Evolutionary conservation across 2,888 invertebrate species (phyloP).

Genomic region (Mycalesis mineus): DNA sequence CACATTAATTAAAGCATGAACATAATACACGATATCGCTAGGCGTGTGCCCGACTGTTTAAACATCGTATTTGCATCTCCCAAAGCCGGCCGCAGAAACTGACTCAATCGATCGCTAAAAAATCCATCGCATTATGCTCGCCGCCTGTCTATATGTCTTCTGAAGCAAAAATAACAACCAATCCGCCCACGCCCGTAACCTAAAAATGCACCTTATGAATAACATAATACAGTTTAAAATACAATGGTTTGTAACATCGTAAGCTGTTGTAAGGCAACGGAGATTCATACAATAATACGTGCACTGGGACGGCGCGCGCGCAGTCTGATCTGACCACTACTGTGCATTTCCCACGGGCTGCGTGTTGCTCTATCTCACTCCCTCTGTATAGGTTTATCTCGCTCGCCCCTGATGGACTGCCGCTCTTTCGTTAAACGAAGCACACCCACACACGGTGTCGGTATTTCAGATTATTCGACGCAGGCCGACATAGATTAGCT

Average conservation of each 20-base stretch:
- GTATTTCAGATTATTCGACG: conserved; percentile 74
- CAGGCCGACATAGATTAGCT: conserved; percentile 73
- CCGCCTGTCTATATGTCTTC: conserved; percentile 37
- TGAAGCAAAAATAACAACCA: conserved; percentile 29
- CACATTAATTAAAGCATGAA: conserved; percentile 24
- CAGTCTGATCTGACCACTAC: conserved; percentile 77
- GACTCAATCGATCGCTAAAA: conserved; percentile 74
- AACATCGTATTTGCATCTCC: conserved; percentile 71
- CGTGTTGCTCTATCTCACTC: conserved; percentile 50
- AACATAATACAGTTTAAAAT: conserved; percentile 24
- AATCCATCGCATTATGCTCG: conserved; percentile 71
- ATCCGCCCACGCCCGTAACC: conserved; percentile 28
- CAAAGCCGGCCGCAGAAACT: conserved; percentile 68
- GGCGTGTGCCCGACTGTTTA: conserved; percentile 68
- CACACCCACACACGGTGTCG: conserved; percentile 77
- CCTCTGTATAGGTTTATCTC: conserved; percentile 55
- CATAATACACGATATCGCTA: conserved; percentile 35
- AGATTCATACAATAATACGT: conserved; percentile 77
- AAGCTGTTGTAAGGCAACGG: conserved; percentile 50
- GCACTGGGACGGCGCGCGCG: conserved; percentile 78
- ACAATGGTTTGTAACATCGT: conserved; percentile 40
- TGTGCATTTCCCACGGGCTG: conserved; percentile 79
- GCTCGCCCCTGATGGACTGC: conserved; percentile 69
- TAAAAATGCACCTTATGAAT: conserved; percentile 28
- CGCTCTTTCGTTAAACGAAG: conserved; percentile 77